Conservation (phyloP, 2,113 vertebrate genomes). For the Micronycteris hirsuta region DNA sequence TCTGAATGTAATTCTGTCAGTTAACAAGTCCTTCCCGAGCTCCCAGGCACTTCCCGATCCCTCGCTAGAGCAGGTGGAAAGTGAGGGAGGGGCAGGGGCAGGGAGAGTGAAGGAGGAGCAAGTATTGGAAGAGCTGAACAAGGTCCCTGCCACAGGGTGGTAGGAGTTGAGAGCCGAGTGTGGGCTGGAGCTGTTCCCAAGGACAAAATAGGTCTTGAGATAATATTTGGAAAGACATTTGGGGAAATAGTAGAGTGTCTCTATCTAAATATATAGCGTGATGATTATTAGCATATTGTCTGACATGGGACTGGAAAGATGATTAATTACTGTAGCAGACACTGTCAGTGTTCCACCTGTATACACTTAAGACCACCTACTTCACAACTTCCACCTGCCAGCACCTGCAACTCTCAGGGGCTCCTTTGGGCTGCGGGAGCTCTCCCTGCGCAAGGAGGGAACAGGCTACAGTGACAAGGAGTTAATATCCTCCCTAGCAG, state of each 20-base stretch:
- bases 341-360: neutral
- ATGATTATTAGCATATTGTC: neutral
- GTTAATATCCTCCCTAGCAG: neutral
- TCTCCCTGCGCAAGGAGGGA: neutral
- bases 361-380: neutral
- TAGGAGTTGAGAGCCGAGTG: neutral
- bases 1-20: neutral
- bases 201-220: neutral
- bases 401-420: neutral
- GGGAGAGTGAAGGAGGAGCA: neutral
- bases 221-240: neutral
- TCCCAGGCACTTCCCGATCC: neutral
- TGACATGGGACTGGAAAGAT: neutral
- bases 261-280: neutral
- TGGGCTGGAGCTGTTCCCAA: neutral
- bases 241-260: neutral
- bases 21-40: neutral
- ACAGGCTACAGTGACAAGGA: neutral
- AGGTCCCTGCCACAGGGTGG: neutral
- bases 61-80: neutral
- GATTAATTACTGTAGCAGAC: neutral
- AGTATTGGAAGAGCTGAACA: neutral
- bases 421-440: neutral
- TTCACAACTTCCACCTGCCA: neutral
- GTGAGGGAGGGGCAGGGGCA: neutral